These are phyloP conservation scores for Diarsia mendica DNA, from an alignment of 2,888 invertebrate species.

Conservation along the genomic window DNA sequence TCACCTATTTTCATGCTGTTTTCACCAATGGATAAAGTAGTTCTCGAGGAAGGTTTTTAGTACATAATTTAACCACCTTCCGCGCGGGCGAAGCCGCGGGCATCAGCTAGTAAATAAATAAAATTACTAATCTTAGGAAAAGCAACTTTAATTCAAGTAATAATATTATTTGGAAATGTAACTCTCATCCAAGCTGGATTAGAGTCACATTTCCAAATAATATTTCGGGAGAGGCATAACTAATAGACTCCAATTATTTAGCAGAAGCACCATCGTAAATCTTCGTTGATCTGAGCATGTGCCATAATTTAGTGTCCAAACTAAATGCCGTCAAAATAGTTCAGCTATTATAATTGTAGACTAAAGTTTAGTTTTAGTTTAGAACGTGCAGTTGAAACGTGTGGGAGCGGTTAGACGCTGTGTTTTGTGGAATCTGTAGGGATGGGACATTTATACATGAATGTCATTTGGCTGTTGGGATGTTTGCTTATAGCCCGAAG, in stretches of 20 bases:
- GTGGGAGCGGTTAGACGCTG: constrained; percentile 48
- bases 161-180: no score
- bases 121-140: no score
- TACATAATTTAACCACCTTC: no score
- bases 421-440: constrained; percentile 39
- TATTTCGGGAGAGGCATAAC: constrained; percentile 43
- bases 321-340: constrained; percentile 52
- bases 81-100: no score
- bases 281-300: constrained; percentile 22
- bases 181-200: no score
- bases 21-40: no score
- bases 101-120: no score
- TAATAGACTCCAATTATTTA: constrained; percentile 53
- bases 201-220: constrained; percentile 9
- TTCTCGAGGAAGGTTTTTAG: no score
- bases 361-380: constrained; percentile 42
- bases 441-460: constrained; percentile 32
- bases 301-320: constrained; percentile 60
- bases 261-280: constrained; percentile 50
- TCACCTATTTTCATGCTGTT: no score
- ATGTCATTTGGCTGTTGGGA: neutral
- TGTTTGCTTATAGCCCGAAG: neutral
- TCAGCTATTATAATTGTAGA: constrained; percentile 58
- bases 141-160: no score
- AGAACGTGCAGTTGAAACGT: constrained; percentile 59